Conservation (phyloP, 1,140 invertebrate genomes). For the Drosophila rhopaloa region DNA sequence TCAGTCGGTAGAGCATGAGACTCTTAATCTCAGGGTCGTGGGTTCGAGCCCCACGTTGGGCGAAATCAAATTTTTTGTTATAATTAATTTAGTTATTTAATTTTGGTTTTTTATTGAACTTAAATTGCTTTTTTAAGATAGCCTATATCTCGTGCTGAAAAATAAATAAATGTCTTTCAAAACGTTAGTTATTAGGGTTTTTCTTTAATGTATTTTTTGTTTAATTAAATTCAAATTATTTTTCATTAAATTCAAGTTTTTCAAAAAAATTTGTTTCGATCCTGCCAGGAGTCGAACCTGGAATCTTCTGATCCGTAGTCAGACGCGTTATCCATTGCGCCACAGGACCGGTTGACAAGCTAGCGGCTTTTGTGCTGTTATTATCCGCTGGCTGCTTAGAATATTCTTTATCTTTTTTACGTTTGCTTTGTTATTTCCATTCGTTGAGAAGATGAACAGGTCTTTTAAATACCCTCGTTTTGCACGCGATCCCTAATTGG, state of each 20-base stretch:
- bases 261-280: slow-evolving; percentile 9
- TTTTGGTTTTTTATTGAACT: slow-evolving; percentile 4
- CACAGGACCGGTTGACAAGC: slow-evolving; percentile 27
- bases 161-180: no score
- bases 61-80: slow-evolving; percentile 84
- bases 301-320: slow-evolving; percentile 91
- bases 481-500: not conserved
- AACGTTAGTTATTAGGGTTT: not conserved
- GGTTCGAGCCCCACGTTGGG: slow-evolving; percentile 96
- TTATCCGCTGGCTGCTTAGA: slow-evolving; percentile 5
- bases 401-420: slow-evolving; percentile 4
- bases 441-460: not conserved
- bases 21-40: slow-evolving; percentile 97
- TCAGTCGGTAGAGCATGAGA: slow-evolving; percentile 96
- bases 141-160: no score
- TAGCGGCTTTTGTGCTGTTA: not conserved
- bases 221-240: not conserved
- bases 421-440: not conserved
- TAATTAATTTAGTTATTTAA: no score
- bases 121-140: not conserved
- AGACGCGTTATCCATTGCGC: slow-evolving; percentile 87
- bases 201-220: not conserved
- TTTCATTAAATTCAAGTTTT: not conserved
- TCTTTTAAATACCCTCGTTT: not conserved
- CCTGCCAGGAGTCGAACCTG: slow-evolving; percentile 88